phyloP scores from a whole-genome alignment of 2,888 invertebrate genomes.

The Lasioglossum malachurum region DNA sequence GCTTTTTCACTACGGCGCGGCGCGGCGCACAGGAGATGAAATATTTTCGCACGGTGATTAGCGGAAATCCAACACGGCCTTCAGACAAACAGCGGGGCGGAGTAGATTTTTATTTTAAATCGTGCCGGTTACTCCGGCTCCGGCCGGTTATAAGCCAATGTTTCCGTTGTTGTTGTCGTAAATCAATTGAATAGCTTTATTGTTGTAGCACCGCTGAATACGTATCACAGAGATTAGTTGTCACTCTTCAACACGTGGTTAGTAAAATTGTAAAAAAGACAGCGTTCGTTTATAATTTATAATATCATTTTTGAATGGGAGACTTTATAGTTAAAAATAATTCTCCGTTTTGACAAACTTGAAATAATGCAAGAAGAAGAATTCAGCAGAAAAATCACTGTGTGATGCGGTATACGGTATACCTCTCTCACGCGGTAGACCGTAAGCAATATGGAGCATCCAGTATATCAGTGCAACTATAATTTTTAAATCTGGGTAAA shows the following conservation, averaged over 20 bases:
- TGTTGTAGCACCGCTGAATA: not conserved
- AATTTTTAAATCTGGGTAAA: not conserved
- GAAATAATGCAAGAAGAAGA: not conserved
- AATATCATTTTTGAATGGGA: too few species aligned
- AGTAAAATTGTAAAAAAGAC: too few species aligned
- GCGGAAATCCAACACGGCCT: not conserved
- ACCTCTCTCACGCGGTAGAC: not conserved
- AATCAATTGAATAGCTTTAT: not conserved
- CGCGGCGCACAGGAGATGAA: not conserved
- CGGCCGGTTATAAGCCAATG: not conserved
- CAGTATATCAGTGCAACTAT: not conserved
- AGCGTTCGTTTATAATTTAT: too few species aligned
- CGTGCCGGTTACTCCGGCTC: not conserved
- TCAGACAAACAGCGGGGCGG: not conserved
- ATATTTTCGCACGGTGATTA: constrained; percentile 34
- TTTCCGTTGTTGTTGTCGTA: not conserved
- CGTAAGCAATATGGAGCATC: not conserved
- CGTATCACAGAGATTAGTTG: not conserved
- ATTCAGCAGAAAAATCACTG: not conserved
- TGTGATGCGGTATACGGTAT: too few species aligned
- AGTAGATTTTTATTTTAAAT: constrained; percentile 12
- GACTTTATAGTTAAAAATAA: not conserved
- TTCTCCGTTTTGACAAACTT: not conserved
- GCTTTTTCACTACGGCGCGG: not conserved
- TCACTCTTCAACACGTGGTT: too few species aligned